Base-by-base conservation (phyloP, 2,888 invertebrate genomes). In the Lucinisca nassula region DNA sequence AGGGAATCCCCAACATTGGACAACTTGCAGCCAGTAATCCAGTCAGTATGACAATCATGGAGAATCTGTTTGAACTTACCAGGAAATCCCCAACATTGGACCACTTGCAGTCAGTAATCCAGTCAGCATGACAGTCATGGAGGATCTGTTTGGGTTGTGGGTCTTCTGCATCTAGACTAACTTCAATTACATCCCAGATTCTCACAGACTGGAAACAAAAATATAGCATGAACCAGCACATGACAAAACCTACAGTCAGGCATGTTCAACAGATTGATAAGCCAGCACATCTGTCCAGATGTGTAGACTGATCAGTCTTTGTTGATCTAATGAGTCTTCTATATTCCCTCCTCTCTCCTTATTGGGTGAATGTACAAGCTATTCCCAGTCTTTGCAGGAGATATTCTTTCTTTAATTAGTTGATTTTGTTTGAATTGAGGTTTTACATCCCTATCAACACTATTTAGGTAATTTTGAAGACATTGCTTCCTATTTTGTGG, bases 51-150 rank as follows among this genome's bases (percentile, higher is more conserved):
- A 67, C 95, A 95, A 35, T 93, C 92, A 37, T 92, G 77, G 1
- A 91, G 79, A 0, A 82, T 73, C 61, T 79, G 83, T 49, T 90
- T 32, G 0, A n/a, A 58, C n/a, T 58, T 58, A 58, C 81, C 70
- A 96, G 82, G 77, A 89, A 93, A 74, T 95, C 93, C 4, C 92
- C 93, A n/a, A 90, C 94, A 85, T 94, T 94, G 4, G 96, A 95
- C 95, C 95, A 96, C 37, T 91, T 91, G 86, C 95, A 93, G 79
- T 93, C 93, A 30, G 95, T 96, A 79, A 96, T 94, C 96, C 96
- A 96, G 92, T 96, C 96, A 21, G 92, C 82, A 88, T 96, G 96
- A 67, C 95, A 95, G 38, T 93, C 92, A 37, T 92, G 77, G 1
- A 91, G 79, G 2, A 82, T 73, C 61, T 79, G 83, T 49, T 90